These are phyloP conservation scores for Papilio xuthus DNA, from an alignment of 1,140 invertebrate species.

Conservation along the genomic window DNA sequence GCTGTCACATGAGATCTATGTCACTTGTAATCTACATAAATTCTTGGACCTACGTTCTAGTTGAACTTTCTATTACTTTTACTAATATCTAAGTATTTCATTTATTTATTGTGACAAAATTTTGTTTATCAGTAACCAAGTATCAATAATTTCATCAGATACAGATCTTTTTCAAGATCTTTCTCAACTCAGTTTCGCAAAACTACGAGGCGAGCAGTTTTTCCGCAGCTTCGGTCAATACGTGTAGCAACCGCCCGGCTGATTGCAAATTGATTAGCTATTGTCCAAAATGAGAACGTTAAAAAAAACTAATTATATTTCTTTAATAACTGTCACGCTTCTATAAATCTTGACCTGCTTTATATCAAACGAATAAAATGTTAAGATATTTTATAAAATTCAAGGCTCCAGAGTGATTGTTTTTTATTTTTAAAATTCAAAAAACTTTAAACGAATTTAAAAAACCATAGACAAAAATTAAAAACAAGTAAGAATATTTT, in stretches of 20 bases:
- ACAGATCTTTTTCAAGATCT: constrained; percentile 15
- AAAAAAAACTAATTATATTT: constrained; percentile 24
- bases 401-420: background rate
- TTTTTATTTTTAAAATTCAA: background rate
- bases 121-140: background rate
- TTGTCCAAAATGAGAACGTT: constrained; percentile 27
- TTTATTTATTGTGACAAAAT: background rate
- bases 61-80: background rate
- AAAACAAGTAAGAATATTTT: no score
- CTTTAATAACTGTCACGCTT: background rate
- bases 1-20: no score
- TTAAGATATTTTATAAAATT: background rate
- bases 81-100: background rate
- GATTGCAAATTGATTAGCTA: constrained; percentile 34
- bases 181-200: constrained; percentile 22
- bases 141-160: constrained; percentile 16
- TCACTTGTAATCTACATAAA: no score
- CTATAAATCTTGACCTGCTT: constrained; percentile 18
- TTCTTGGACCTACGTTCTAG: background rate
- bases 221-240: constrained; percentile 14
- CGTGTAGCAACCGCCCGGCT: background rate
- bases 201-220: constrained; percentile 7
- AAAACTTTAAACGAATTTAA: background rate
- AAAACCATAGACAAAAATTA: no score
- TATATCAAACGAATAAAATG: background rate